Evolutionary conservation across 2,888 invertebrate species (phyloP).

Genomic region (Drosophila kanekoi): DNA sequence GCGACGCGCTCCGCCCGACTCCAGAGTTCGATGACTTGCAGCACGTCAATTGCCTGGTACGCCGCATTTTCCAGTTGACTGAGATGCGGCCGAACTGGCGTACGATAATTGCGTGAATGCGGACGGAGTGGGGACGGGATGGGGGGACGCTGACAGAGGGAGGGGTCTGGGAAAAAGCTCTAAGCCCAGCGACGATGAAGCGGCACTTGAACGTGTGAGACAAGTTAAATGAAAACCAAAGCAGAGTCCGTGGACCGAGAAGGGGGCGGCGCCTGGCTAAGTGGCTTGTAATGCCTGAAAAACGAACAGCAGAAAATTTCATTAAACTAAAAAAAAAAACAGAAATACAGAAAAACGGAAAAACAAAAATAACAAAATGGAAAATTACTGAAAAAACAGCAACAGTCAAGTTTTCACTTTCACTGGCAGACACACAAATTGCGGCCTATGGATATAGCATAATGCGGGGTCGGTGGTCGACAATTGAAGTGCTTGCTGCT

Average conservation of each 20-base stretch:
- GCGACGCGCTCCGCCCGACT: neutral
- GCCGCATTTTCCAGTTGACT: slow-evolving; percentile 57
- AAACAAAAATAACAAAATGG: slow-evolving; percentile 39
- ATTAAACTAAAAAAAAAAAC: slow-evolving; percentile 7
- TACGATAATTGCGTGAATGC: slow-evolving; percentile 26
- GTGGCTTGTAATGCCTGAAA: slow-evolving; percentile 43
- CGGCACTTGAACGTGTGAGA: slow-evolving; percentile 30
- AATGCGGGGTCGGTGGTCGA: slow-evolving; percentile 34
- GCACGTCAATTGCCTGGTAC: slow-evolving; percentile 50
- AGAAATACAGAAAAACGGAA: no score
- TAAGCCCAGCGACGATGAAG: slow-evolving; percentile 6
- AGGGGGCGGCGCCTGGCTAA: slow-evolving; percentile 22
- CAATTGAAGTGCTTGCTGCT: slow-evolving; percentile 17
- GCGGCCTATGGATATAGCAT: slow-evolving; percentile 3
- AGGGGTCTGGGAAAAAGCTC: slow-evolving; percentile 20
- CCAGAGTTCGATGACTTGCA: slow-evolving; percentile 62
- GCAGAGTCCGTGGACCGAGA: slow-evolving; percentile 50
- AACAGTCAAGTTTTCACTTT: slow-evolving; percentile 67
- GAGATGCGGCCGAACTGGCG: slow-evolving; percentile 35
- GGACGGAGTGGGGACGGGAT: neutral
- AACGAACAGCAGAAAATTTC: slow-evolving; percentile 16
- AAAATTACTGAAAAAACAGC: slow-evolving; percentile 63
- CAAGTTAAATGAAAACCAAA: slow-evolving; percentile 64
- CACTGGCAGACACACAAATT: slow-evolving; percentile 45
- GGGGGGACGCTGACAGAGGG: neutral